phyloP scores from a whole-genome alignment of 2,888 invertebrate genomes.

The Pristionchus exspectatus region DNA sequence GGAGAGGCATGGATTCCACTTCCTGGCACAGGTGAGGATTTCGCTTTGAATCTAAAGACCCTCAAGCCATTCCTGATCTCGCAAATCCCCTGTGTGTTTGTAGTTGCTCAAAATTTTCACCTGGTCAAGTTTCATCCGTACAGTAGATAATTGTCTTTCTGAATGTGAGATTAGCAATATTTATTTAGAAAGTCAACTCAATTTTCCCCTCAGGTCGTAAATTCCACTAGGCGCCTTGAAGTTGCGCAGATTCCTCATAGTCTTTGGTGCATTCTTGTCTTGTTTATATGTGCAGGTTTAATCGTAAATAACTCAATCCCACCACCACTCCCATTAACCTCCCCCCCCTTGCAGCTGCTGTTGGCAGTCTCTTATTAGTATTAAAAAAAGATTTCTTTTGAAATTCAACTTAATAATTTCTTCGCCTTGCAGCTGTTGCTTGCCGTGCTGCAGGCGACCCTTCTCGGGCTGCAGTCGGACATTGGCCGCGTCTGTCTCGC shows the following conservation, averaged over 20 bases:
- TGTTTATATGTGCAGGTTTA: neutral
- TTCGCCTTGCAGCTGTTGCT: conserved; percentile 37
- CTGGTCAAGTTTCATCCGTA: too few species aligned
- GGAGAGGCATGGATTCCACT: conserved; percentile 75
- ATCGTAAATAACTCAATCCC: neutral
- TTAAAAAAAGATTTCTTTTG: too few species aligned
- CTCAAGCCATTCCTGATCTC: too few species aligned
- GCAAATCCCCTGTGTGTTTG: too few species aligned
- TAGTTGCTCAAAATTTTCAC: too few species aligned
- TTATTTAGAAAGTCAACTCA: too few species aligned
- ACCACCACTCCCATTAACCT: neutral
- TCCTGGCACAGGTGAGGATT: conserved; percentile 72
- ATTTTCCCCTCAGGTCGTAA: neutral
- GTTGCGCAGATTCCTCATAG: neutral
- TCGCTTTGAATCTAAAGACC: too few species aligned
- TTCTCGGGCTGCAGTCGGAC: conserved; percentile 80
- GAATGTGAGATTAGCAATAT: too few species aligned
- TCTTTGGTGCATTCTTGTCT: neutral
- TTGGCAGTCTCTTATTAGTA: too few species aligned
- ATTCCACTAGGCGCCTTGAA: neutral
- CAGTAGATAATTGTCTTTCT: too few species aligned
- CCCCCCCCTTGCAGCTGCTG: conserved; percentile 20
- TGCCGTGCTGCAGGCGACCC: conserved; percentile 73
- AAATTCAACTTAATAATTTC: neutral
- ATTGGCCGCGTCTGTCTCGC: conserved; percentile 79